These are phyloP conservation scores for Labroides dimidiatus DNA, from an alignment of 2,797 vertebrate species.

Conservation along the genomic window DNA sequence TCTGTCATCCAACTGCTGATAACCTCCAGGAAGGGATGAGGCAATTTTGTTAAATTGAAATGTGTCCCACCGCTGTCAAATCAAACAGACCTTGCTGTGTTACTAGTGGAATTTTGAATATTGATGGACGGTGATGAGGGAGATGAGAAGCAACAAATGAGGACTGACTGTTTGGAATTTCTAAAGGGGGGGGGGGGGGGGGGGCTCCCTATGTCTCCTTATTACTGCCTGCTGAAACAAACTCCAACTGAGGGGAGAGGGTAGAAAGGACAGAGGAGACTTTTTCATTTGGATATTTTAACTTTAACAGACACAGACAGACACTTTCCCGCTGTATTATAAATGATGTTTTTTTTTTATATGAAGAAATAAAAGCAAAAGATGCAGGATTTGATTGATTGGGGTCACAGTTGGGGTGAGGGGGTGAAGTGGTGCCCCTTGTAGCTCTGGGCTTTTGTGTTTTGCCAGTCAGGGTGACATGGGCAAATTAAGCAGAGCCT, in stretches of 20 bases:
- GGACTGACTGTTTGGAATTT: slow-evolving; percentile 45
- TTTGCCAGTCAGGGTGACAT: slow-evolving; percentile 56
- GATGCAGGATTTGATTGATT: slow-evolving; percentile 58
- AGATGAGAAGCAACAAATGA: slow-evolving; percentile 55
- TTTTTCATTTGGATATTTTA: slow-evolving; percentile 17
- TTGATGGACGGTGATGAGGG: slow-evolving; percentile 69
- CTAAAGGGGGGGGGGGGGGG: slow-evolving; percentile 2
- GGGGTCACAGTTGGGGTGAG: slow-evolving; percentile 54
- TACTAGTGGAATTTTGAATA: slow-evolving; percentile 58
- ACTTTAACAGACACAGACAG: slow-evolving; percentile 7
- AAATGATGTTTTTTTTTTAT: slow-evolving; percentile 15
- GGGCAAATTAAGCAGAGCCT: slow-evolving; percentile 69
- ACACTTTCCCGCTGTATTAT: slow-evolving; percentile 12
- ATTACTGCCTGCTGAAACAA: slow-evolving; percentile 55
- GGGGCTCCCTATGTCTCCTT: slow-evolving; percentile 51
- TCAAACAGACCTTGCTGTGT: slow-evolving; percentile 47
- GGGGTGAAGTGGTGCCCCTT: slow-evolving; percentile 62
- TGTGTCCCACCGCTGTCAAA: slow-evolving; percentile 55
- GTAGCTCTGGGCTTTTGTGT: slow-evolving; percentile 62
- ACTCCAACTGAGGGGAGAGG: slow-evolving; percentile 15
- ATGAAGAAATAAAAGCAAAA: slow-evolving; percentile 42
- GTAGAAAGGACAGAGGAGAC: slow-evolving; percentile 2
- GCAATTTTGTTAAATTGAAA: slow-evolving; percentile 59
- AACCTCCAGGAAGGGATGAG: slow-evolving; percentile 51
- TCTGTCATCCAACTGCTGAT: slow-evolving; percentile 54